These are phyloP conservation scores for Ispidina lecontei DNA, from an alignment of 2,797 vertebrate genomes.

Conservation along the genomic window DNA sequence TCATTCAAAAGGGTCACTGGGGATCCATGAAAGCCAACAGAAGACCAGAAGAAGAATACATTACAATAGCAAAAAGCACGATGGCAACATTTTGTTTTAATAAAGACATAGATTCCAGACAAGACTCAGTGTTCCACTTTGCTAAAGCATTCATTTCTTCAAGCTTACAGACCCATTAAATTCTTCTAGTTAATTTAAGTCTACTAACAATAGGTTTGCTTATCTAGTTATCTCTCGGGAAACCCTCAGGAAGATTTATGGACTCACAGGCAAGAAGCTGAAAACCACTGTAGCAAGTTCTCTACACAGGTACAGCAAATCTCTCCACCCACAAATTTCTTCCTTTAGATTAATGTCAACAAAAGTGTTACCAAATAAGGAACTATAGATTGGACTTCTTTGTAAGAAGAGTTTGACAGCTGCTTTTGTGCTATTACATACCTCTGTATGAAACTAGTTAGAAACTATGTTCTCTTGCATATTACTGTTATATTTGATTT, in stretches of 20 bases:
- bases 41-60: not conserved
- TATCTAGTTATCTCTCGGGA: slow-evolving; percentile 20
- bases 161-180: not conserved
- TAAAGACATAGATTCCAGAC: not conserved
- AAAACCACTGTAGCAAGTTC: not conserved
- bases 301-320: not conserved
- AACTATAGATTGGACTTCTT: not conserved
- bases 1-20: not conserved
- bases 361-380: not conserved
- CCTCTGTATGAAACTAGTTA: not conserved
- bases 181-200: not conserved
- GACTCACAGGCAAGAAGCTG: not conserved
- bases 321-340: not conserved
- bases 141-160: not conserved
- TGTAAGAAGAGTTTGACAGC: not conserved
- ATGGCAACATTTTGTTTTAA: not conserved
- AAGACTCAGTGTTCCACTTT: not conserved
- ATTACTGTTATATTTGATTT: not conserved
- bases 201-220: not conserved
- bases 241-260: slow-evolving; percentile 12
- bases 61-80: not conserved
- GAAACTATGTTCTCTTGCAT: not conserved
- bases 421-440: not conserved
- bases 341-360: not conserved
- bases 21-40: not conserved